Evolutionary conservation across 2,113 vertebrate genomes (phyloP).

Genomic region (Orycteropus afer): DNA sequence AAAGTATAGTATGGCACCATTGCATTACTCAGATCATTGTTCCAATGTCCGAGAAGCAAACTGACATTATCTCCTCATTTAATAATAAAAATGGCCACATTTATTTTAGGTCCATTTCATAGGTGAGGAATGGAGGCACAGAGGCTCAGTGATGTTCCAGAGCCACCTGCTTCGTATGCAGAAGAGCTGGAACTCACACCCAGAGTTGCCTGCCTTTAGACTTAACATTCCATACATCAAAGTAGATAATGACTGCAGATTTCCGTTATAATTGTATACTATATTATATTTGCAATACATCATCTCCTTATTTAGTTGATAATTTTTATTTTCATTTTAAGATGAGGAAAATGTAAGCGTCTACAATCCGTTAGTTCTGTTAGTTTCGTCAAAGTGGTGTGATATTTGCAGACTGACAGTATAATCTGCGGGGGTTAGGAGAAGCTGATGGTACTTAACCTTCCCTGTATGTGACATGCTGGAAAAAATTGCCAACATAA

Average conservation of each 20-base stretch:
- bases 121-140: not conserved
- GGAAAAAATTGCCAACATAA: conserved; percentile 44
- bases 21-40: accelerated
- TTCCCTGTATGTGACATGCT: not conserved
- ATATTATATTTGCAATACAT: not conserved
- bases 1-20: not conserved
- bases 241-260: accelerated
- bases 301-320: not conserved
- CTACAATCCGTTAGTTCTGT: not conserved
- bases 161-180: not conserved
- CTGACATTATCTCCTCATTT: not conserved
- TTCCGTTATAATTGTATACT: accelerated
- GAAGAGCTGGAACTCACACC: not conserved
- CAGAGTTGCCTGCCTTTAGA: accelerated
- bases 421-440: not conserved
- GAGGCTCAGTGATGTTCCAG: not conserved
- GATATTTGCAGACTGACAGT: conserved; percentile 49
- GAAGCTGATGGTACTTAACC: conserved; percentile 17
- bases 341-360: not conserved
- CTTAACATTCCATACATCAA: accelerated
- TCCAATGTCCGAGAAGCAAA: not conserved
- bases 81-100: not conserved
- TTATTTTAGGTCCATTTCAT: not conserved
- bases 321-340: not conserved
- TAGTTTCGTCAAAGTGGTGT: conserved; percentile 15